Conservation (phyloP, 2,113 vertebrate species). For the Aptenodytes forsteri region DNA sequence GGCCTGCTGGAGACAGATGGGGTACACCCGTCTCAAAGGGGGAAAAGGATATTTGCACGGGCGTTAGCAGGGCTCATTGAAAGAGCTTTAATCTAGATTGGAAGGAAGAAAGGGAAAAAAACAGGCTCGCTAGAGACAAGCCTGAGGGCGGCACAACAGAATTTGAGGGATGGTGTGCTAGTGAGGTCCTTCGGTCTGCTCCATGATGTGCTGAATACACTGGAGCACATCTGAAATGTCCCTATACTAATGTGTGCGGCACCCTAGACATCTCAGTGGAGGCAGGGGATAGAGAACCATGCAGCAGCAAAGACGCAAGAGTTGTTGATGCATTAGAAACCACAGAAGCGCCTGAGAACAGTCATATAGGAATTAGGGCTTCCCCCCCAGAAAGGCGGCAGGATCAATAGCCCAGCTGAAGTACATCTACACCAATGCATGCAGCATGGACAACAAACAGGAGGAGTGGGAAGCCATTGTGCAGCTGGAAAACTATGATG, state of each 20-base stretch:
- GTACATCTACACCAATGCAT: too few species aligned
- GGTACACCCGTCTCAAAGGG: background rate
- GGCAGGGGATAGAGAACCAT: background rate
- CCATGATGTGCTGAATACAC: background rate
- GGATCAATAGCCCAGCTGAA: background rate
- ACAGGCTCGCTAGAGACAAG: background rate
- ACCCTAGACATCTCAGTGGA: background rate
- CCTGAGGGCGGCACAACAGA: background rate
- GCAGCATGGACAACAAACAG: background rate
- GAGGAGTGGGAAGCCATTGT: background rate
- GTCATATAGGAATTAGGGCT: background rate
- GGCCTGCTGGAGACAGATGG: background rate
- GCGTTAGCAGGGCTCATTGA: background rate
- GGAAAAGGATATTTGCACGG: background rate
- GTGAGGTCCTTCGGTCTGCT: background rate
- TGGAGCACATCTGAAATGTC: background rate
- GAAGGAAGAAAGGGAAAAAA: background rate
- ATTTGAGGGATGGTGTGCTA: too few species aligned
- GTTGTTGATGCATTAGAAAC: background rate
- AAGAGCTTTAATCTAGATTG: background rate
- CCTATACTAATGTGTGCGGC: background rate
- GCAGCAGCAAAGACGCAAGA: accelerated
- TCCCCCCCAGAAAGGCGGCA: background rate
- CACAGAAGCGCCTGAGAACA: background rate
- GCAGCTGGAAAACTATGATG: background rate